Percentiles rank a stretch among this genome's conserved stretches.
phyloP scores from a whole-genome alignment of 1,140 invertebrate genomes.

The Aricia agestis region DNA sequence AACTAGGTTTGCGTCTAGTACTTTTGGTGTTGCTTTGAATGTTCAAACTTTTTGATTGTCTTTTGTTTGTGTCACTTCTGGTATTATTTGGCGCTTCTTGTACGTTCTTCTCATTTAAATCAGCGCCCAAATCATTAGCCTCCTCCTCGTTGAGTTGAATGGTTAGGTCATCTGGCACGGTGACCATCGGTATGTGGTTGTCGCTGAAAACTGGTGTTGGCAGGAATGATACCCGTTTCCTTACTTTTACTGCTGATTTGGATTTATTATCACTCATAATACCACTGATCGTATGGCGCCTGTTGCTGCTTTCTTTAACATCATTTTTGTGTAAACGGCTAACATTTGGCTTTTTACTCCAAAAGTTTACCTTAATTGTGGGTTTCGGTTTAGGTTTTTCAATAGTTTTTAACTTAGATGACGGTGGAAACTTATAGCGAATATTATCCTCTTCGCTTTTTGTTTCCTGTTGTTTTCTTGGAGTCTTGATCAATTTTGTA shows the following conservation, averaged over 20 bases:
- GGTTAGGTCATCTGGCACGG: slow-evolving; percentile 67
- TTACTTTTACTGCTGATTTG: slow-evolving; percentile 51
- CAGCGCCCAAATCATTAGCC: slow-evolving; percentile 56
- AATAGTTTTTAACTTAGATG: slow-evolving; percentile 36
- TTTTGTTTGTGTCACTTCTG: slow-evolving; percentile 30
- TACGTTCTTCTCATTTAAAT: slow-evolving; percentile 53
- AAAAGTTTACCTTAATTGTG: slow-evolving; percentile 70
- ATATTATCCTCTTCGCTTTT: slow-evolving; percentile 52
- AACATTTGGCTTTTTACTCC: slow-evolving; percentile 56
- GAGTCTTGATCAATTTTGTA: slow-evolving; percentile 36
- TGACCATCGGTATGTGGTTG: slow-evolving; percentile 67
- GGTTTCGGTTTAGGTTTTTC: slow-evolving; percentile 59
- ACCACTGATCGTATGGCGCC: slow-evolving; percentile 48
- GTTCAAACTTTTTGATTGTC: slow-evolving; percentile 41
- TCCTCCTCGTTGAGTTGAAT: slow-evolving; percentile 67
- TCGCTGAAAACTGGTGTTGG: slow-evolving; percentile 62
- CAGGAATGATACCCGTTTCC: slow-evolving; percentile 62
- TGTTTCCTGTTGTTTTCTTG: slow-evolving; percentile 29
- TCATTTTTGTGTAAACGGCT: slow-evolving; percentile 41
- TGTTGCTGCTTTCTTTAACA: slow-evolving; percentile 38
- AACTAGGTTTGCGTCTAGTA: slow-evolving; percentile 46
- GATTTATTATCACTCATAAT: slow-evolving; percentile 38
- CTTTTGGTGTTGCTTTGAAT: slow-evolving; percentile 35
- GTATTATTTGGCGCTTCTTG: slow-evolving; percentile 33
- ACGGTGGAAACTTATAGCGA: slow-evolving; percentile 59